A percentile compares a stretch with the other conserved stretches of the same genome.
Evolutionary conservation across 2,113 vertebrate genomes (phyloP).

Genomic region (Chloebia gouldiae): DNA sequence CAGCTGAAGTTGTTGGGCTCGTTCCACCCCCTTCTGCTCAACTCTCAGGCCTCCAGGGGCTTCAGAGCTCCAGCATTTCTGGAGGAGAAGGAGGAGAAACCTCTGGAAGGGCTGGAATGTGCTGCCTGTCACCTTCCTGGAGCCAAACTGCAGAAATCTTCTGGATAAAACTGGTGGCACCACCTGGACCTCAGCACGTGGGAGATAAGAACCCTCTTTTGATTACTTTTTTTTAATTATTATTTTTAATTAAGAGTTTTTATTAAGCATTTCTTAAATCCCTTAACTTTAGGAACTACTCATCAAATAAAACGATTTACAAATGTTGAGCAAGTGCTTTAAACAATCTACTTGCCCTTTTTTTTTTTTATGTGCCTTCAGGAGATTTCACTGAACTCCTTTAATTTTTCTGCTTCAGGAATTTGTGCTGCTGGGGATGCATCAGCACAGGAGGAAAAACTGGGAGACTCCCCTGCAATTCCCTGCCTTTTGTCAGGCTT

Average conservation of each 20-base stretch:
- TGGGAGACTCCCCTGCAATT: fast-evolving
- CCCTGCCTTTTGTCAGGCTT: not conserved
- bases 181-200: not conserved
- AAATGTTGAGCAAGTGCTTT: not conserved
- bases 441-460: not conserved
- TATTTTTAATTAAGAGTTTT: not conserved
- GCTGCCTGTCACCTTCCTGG: not conserved
- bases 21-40: not conserved
- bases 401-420: not conserved
- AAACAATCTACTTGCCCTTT: not conserved
- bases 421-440: not conserved
- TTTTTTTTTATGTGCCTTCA: not conserved
- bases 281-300: not conserved
- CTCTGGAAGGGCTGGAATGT: conserved; percentile 24
- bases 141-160: not conserved
- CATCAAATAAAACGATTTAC: not conserved
- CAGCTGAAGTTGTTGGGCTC: not conserved
- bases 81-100: conserved; percentile 13
- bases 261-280: not conserved
- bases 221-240: too few relatives aligned
- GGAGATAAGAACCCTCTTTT: not conserved
- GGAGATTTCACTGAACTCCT: not conserved
- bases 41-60: not conserved
- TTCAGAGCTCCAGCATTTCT: not conserved
- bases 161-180: not conserved